Percentiles rank a stretch among this genome's conserved stretches.
These are phyloP conservation scores for Dimorphilus gyrociliatus DNA, from an alignment of 2,888 invertebrate species.

Conservation along the genomic window DNA sequence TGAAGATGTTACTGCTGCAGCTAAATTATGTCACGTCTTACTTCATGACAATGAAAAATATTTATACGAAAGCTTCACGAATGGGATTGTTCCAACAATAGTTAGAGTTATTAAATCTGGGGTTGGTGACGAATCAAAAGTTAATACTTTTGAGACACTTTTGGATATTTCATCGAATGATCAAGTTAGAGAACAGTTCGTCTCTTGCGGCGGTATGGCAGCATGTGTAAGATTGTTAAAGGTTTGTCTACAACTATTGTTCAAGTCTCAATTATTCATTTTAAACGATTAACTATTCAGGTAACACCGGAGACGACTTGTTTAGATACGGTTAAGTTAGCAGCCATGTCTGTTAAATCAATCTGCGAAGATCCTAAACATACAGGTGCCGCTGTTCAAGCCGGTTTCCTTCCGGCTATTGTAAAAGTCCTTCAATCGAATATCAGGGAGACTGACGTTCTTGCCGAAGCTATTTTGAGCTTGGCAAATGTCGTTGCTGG, in stretches of 20 bases:
- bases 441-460: conserved; percentile 20
- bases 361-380: conserved; percentile 17
- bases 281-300: too few species aligned
- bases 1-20: conserved; percentile 24
- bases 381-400: conserved; percentile 20
- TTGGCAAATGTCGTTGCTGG: conserved; percentile 23
- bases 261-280: too few species aligned
- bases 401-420: conserved; percentile 22
- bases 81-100: conserved; percentile 22
- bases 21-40: too few species aligned
- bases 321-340: conserved; percentile 22
- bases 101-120: conserved; percentile 23
- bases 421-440: conserved; percentile 18
- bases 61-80: too few species aligned
- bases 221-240: too few species aligned
- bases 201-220: conserved; percentile 19
- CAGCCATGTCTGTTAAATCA: conserved; percentile 20
- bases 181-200: conserved; percentile 23
- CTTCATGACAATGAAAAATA: too few species aligned
- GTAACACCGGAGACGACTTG: too few species aligned
- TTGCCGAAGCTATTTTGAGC: conserved; percentile 21
- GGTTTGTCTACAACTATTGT: too few species aligned
- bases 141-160: conserved; percentile 20
- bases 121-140: conserved; percentile 20
- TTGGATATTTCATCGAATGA: conserved; percentile 20